Conservation (phyloP, 2,888 invertebrate species). For the Hydraecia micacea region DNA sequence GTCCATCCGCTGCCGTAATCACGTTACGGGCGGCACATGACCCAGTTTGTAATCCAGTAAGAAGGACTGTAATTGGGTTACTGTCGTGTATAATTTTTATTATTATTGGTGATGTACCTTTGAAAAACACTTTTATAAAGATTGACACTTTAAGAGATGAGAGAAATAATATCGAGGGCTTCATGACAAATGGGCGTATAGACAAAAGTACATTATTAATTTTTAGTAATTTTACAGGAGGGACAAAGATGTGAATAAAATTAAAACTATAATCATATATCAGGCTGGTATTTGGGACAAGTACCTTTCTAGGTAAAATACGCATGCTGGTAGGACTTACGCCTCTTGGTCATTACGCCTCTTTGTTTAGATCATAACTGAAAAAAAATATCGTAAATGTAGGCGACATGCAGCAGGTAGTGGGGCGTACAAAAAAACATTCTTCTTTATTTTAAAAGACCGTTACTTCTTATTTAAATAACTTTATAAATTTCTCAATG, state of each 20-base stretch:
- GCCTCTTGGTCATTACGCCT: too few relatives aligned
- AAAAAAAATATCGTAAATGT: too few relatives aligned
- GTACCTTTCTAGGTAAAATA: too few relatives aligned
- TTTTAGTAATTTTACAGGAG: too few relatives aligned
- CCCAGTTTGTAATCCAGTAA: conserved; percentile 30
- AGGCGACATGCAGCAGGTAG: neutral
- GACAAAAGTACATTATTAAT: too few relatives aligned
- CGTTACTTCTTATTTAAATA: too few relatives aligned
- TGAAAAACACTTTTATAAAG: neutral
- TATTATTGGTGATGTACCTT: neutral
- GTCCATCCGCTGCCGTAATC: conserved; percentile 41
- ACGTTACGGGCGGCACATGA: conserved; percentile 36
- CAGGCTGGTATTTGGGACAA: too few relatives aligned
- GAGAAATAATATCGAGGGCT: neutral
- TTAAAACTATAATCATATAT: neutral
- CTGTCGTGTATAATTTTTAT: conserved; percentile 8
- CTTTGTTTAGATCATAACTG: too few relatives aligned
- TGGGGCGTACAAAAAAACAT: too few relatives aligned
- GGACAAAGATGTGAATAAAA: neutral
- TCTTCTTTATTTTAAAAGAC: too few relatives aligned
- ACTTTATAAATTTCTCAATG: too few relatives aligned
- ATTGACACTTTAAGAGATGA: neutral
- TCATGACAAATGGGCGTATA: neutral
- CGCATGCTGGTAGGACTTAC: too few relatives aligned
- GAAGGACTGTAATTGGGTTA: conserved; percentile 26